Evolutionary conservation across 2,797 vertebrate genomes (phyloP), one percentile per base, ranked within the genome.

Genomic region (Oreortyx pictus): DNA sequence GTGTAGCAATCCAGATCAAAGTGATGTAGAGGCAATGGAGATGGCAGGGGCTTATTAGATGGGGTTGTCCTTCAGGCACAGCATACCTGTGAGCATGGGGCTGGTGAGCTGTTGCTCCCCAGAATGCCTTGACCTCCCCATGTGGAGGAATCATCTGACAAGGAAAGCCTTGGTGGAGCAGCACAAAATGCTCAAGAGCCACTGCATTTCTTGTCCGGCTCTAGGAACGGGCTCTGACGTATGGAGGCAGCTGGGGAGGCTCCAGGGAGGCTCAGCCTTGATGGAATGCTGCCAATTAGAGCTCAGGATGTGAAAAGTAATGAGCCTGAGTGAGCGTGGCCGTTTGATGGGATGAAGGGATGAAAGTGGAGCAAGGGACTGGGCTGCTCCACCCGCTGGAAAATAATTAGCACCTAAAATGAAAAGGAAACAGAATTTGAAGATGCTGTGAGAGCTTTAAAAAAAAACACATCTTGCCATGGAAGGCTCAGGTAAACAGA

Each of bases 371-470:
- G 57, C 1, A 22, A 83, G 68, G 11, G 9, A n/a, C 31, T 60
- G 60, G 57, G 60, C 80, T 93, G 87, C 89, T 80, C 70, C 73
- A 50, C 37, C 43, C 1, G 1, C 75, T 66, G 76, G 68, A 57
- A 84, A 88, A 86, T 47, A 71, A 84, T 80, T 90, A 73, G 62
- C 85, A 77, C 71, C 87, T 91, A 19, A 39, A 77, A 39, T 64
- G 74, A 93, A 56, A 79, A 71, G 29, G n/a, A 25, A 60, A 11
- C 65, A 56, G 33, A 74, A 61, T 43, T n/a, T 60, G 65, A 84
- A 88, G 62, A 35, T 37, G 71, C 31, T 12, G 50, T 15, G 43
- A 43, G 65, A 44, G 50, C 39, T 39, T 39, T 39, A 39, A 35
- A 37, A 92, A 49, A 46, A 46, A 46, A 20, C 54, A 65, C 16